Base-by-base conservation (phyloP, 2,113 vertebrate species). In the Syngnathus floridae region DNA sequence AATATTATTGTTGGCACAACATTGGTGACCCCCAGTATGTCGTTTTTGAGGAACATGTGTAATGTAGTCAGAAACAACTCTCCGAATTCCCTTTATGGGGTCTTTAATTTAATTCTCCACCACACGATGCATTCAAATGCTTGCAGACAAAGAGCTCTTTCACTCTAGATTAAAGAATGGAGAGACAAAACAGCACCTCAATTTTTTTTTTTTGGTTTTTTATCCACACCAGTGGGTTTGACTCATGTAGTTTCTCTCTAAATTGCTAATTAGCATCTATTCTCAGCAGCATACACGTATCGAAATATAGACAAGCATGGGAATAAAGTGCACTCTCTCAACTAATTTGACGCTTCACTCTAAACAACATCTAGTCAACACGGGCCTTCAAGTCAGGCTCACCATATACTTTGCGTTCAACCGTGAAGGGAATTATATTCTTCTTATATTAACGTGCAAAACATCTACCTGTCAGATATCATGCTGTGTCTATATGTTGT, bases 261-360 rank as follows among this genome's bases (percentile, higher is more conserved):
- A 73, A 56, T 79, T 65, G 65, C 73, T 85, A 87, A 86, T 87
- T 87, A 81, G 76, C 67, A 72, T 71, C 83, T 76, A 69, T 75
- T 79, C 71, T 49, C 54, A 40, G 67, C 67, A 66, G 77, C 72
- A 79, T 62, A 76, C 59, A 67, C 36, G 52, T 68, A 64, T 21
- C 62, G 38, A 75, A 67, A 62, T 6, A 36, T 41, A 35, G 40
- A 72, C 52, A 54, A 40, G 7, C 52, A 62, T 66, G 36, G 37
- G 49, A 43, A 62, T 17, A 19, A 57, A 71, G 65, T 63, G 45
- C 40, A 58, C 26, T 46, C 64, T 38, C 37, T 62, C 61, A 40
- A 21, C 36, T 26, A 43, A 59, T 40, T 46, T 65, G 17, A 46
- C 43, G 54, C 7, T 48, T 64, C 4, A 35, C 22, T 65, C 36